Percentiles rank a stretch among this genome's conserved stretches.
These are phyloP conservation scores for Notothenia rossii DNA, from an alignment of 2,113 vertebrate genomes.

Conservation along the genomic window DNA sequence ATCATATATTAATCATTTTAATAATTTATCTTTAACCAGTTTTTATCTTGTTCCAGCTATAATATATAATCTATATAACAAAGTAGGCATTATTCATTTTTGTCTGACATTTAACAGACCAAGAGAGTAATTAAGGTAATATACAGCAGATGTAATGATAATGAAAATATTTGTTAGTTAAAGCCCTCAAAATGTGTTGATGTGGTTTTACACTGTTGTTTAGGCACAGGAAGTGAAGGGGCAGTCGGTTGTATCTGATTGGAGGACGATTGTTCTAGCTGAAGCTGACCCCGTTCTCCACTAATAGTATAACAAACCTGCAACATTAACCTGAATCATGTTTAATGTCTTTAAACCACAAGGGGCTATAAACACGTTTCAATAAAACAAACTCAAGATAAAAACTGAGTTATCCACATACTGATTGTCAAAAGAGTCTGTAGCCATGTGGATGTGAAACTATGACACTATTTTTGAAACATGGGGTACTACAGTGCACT, in stretches of 20 bases:
- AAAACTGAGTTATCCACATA: neutral
- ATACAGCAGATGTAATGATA: neutral
- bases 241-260: neutral
- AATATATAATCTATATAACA: neutral
- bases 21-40: too few relatives aligned
- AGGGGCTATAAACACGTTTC: neutral
- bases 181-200: neutral
- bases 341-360: neutral
- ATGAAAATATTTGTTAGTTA: neutral
- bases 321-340: neutral
- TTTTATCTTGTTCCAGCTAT: too few relatives aligned
- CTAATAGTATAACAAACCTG: neutral
- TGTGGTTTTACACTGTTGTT: neutral
- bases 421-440: neutral
- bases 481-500: neutral
- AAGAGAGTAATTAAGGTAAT: neutral
- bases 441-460: neutral
- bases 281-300: neutral
- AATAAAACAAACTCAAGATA: neutral
- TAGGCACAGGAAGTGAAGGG: neutral
- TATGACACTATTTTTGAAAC: neutral
- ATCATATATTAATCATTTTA: too few relatives aligned
- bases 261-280: neutral
- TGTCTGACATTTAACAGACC: neutral
- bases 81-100: neutral